Evolutionary conservation across 2,797 vertebrate species (phyloP), one percentile per base, ranked within the genome.

Genomic region (Liasis olivaceus): DNA sequence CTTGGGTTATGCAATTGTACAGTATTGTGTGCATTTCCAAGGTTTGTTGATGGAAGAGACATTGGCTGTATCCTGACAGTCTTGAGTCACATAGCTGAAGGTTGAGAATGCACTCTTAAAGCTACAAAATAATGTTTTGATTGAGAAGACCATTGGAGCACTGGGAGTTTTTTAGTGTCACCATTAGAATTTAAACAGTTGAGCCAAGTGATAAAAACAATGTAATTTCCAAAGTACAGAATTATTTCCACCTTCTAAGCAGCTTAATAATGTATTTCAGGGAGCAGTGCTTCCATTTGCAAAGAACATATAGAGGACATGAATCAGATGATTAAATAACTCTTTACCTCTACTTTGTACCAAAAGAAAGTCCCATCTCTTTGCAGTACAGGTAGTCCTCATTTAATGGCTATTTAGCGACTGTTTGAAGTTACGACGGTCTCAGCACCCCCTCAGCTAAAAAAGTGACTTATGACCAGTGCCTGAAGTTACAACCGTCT

Each of bases 161-260:
- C 3, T 94, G 85, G 90, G 26, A 91, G 0, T 14, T 0, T 36
- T 28, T 59, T 0, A 3, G 20, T 88, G 47, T 42, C 90, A 22
- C 58, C 58, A 90, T 86, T 89, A 92, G n/a, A 54, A 47, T 91
- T 89, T 95, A 72, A 11, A 66, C 24, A 88, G 87, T 85, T 0
- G 62, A 92, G 66, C 77, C n/a, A 63, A 88, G 59, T 36, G 54
- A 60, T 90, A 58, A 93, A 95, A 96, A 92, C 7, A 88, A 24
- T 1, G 5, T 0, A 2, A 89, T 89, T 96, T 89, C 15, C 87
- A 62, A 86, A 66, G 63, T 92, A 89, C 59, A 1, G 20, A 89
- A 66, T 42, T 47, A 51, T 17, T 95, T 58, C 17, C 9, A 2
- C 89, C 85, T 89, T 42, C 58, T 96, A 69, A 92, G 54, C 31